Conservation (phyloP, 2,113 vertebrate genomes). For the Heptranchias perlo region DNA sequence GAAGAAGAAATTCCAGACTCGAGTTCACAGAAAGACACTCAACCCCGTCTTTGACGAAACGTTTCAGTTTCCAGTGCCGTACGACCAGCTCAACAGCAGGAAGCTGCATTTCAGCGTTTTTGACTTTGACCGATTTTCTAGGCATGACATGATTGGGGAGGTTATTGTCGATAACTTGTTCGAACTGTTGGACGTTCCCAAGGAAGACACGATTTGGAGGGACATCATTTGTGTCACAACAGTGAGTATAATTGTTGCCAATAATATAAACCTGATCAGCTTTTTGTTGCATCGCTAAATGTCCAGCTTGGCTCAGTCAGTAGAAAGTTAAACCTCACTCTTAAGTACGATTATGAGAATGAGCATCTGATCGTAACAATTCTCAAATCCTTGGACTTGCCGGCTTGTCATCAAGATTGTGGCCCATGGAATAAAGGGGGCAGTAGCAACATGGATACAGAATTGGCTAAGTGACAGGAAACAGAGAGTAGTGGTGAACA, state of each 20-base stretch:
- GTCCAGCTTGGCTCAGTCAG: slow-evolving; percentile 55
- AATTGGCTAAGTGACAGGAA: too few relatives aligned
- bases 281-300: not conserved
- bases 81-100: slow-evolving; percentile 85
- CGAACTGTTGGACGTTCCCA: slow-evolving; percentile 91
- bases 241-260: slow-evolving; percentile 66
- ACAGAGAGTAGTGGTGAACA: too few relatives aligned
- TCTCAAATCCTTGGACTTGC: slow-evolving; percentile 87
- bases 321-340: slow-evolving; percentile 88
- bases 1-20: slow-evolving; percentile 96
- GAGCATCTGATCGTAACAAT: slow-evolving; percentile 84
- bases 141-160: slow-evolving; percentile 98
- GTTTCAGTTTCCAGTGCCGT: slow-evolving; percentile 86
- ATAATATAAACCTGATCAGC: not conserved
- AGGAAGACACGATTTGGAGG: slow-evolving; percentile 92
- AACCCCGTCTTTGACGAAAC: slow-evolving; percentile 89
- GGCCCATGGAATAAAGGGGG: too few relatives aligned
- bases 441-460: too few relatives aligned
- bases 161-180: slow-evolving; percentile 97
- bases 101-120: slow-evolving; percentile 95
- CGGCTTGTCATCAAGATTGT: too few relatives aligned
- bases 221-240: slow-evolving; percentile 89
- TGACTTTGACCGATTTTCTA: slow-evolving; percentile 98
- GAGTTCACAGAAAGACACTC: slow-evolving; percentile 93
- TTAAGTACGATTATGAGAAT: slow-evolving; percentile 88